Percentiles rank a stretch among this genome's conserved stretches.
These are phyloP conservation scores for Drosophila cardini DNA, from an alignment of 1,140 invertebrate species.

Conservation along the genomic window DNA sequence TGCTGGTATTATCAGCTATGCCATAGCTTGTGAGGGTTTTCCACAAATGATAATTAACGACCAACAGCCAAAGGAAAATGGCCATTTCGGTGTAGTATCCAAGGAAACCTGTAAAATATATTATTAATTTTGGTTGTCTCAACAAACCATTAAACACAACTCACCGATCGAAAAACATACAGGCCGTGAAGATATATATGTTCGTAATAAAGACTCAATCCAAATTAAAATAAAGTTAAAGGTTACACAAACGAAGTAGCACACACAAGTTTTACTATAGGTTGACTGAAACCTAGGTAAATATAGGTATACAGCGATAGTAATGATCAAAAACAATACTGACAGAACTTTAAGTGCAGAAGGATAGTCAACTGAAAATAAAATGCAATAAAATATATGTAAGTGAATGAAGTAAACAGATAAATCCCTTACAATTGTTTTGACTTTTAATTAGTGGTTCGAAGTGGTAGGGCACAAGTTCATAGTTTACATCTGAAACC, in stretches of 20 bases:
- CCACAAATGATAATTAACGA: slow-evolving; percentile 14
- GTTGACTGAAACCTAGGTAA: background rate
- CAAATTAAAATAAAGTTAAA: background rate
- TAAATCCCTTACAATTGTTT: slow-evolving; percentile 3
- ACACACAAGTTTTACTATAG: background rate
- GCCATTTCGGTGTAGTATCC: background rate
- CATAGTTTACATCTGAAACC: background rate
- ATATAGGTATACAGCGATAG: background rate
- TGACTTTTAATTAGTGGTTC: background rate
- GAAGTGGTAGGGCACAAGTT: background rate
- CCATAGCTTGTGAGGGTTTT: background rate
- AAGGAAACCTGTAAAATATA: background rate
- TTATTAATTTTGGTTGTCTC: background rate
- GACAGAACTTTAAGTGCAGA: background rate
- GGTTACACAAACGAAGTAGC: slow-evolving; percentile 4
- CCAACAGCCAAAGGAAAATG: background rate
- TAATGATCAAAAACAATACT: slow-evolving; percentile 11
- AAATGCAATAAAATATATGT: background rate
- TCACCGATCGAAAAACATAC: slow-evolving; percentile 1
- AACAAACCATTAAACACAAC: background rate
- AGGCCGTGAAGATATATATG: background rate
- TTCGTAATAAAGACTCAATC: background rate
- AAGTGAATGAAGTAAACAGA: background rate
- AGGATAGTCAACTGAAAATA: background rate
- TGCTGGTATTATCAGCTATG: background rate